Conservation (phyloP, 2,797 vertebrate genomes). For the Anas georgica region DNA sequence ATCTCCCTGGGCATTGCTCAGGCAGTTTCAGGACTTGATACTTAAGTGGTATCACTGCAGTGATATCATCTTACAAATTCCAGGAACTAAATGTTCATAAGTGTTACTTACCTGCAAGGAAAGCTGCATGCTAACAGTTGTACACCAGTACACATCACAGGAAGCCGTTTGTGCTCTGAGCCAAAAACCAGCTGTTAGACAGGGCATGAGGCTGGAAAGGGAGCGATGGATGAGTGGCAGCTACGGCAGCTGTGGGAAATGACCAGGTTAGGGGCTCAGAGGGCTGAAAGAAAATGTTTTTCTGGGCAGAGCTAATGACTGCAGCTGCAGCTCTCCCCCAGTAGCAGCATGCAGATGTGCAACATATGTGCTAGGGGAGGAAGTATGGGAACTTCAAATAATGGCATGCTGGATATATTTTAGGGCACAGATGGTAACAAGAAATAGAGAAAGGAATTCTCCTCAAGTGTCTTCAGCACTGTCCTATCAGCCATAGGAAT, state of each 20-base stretch:
- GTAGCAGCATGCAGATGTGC: accelerated
- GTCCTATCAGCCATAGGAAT: background rate
- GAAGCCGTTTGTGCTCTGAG: background rate
- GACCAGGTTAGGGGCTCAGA: background rate
- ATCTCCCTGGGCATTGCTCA: background rate
- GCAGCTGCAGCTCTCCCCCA: background rate
- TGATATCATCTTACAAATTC: background rate
- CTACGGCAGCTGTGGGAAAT: background rate
- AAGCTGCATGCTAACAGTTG: background rate
- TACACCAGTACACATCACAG: accelerated
- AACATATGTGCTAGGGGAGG: background rate
- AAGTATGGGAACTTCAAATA: accelerated
- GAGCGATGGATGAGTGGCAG: background rate
- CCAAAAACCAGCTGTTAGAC: background rate
- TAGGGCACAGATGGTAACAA: background rate
- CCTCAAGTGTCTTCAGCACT: background rate
- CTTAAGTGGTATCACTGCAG: background rate
- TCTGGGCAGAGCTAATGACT: background rate
- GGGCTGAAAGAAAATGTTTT: background rate
- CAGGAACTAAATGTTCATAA: background rate
- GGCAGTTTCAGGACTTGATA: background rate
- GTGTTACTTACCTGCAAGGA: background rate
- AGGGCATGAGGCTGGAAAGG: background rate
- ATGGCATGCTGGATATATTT: background rate
- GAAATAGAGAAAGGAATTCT: background rate